These are phyloP conservation scores for Drosophila grimshawi DNA, from an alignment of 1,140 invertebrate species.

Conservation along the genomic window DNA sequence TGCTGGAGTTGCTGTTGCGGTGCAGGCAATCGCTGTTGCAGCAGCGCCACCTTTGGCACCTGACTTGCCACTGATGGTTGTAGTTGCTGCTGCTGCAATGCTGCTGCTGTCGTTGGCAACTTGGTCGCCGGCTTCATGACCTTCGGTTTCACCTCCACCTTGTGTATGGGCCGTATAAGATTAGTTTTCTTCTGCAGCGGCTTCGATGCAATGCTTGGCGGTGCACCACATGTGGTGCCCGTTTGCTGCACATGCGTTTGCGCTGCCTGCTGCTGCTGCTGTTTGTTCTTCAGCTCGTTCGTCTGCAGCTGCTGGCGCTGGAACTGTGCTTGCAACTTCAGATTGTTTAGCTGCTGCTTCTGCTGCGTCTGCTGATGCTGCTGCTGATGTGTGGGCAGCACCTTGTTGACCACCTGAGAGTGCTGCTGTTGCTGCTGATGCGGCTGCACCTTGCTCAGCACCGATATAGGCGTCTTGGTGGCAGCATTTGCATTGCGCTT, in stretches of 20 bases:
- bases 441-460: slow-evolving; percentile 66
- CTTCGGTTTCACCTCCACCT: slow-evolving; percentile 79
- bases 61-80: slow-evolving; percentile 37
- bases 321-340: slow-evolving; percentile 26
- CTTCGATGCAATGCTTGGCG: slow-evolving; percentile 73
- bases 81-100: slow-evolving; percentile 30
- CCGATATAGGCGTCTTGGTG: slow-evolving; percentile 43
- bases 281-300: slow-evolving; percentile 26
- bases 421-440: slow-evolving; percentile 61
- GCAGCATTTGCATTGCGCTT: slow-evolving; percentile 46
- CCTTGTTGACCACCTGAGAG: slow-evolving; percentile 77
- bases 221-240: slow-evolving; percentile 61
- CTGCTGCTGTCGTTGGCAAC: slow-evolving; percentile 6
- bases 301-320: slow-evolving; percentile 23
- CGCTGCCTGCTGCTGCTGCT: slow-evolving; percentile 6
- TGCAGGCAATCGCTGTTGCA: slow-evolving; percentile 44
- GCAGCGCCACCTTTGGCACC: slow-evolving; percentile 44
- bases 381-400: slow-evolving; percentile 61
- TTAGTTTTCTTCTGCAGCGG: slow-evolving; percentile 74
- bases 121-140: slow-evolving; percentile 69
- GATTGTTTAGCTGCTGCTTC: slow-evolving; percentile 21
- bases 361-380: slow-evolving; percentile 43
- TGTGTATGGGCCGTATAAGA: slow-evolving; percentile 75
- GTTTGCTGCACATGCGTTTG: slow-evolving; percentile 38
- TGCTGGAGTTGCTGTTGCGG: slow-evolving; percentile 30